Evolutionary conservation across 2,888 invertebrate species (phyloP), one percentile per base, ranked within the genome.

Genomic region (Congeria kusceri): DNA sequence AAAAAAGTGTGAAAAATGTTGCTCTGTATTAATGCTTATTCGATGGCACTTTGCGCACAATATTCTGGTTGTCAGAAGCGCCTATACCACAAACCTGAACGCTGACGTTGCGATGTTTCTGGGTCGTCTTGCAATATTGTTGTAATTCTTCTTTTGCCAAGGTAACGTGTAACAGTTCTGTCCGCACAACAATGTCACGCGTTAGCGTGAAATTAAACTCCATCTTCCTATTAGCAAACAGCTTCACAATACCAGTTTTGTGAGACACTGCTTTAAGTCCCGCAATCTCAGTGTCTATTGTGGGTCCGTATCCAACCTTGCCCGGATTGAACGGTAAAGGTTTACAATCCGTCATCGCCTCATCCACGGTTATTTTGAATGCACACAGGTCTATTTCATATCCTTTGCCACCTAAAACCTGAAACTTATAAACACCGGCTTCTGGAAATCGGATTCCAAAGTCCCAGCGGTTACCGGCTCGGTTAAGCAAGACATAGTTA

Each of bases 281-380:
- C 3, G 78, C 75, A 15, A 67, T 20, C 28, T 70, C 82, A 0
- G 84, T 83, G 46, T 71, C 80, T 23, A 57, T 28, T 25, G 62
- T 80, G 11, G 87, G 87, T 5, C 87, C 87, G 46, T 78, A 87
- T 0, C 87, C 87, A 23, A 82, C 59, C 25, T 70, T 63, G 3
- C 80, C 86, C 0, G 86, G 83, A 61, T 84, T 83, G 11, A 69
- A 59, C 15, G 81, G 84, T 13, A 77, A 63, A 13, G 79, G 72
- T 44, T 77, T 49, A 25, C 70, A 74, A 13, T 77, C 56, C 5
- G 71, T 47, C 28, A 71, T 67, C 3, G 74, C 72, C 66, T 79
- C 67, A 20, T 75, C 72, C 46, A 69, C 79, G 25, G 56, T 53
- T 18, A 84, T 70, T 56, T 72, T 81, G 20, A 82, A 81, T 18